phyloP scores from a whole-genome alignment of 2,797 vertebrate genomes.

The Adrianichthys oophorus region DNA sequence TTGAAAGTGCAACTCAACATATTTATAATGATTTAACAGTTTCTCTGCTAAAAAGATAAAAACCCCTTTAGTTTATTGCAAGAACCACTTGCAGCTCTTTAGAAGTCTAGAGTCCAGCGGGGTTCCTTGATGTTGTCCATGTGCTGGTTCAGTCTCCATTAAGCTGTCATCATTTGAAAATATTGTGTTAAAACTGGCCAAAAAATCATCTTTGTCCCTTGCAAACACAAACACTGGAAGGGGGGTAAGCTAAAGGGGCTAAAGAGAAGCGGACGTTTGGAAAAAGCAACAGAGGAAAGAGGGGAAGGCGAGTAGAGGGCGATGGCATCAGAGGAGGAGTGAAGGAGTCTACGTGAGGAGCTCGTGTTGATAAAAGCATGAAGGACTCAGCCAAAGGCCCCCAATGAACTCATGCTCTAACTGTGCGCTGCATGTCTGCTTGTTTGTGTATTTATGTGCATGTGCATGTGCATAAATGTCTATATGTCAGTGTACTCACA shows the following conservation, averaged over 20 bases:
- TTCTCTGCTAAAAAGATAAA: constrained; percentile 5
- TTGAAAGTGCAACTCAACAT: neutral
- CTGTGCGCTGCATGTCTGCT: constrained; percentile 10
- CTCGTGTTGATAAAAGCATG: constrained; percentile 71
- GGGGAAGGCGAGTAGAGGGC: constrained; percentile 26
- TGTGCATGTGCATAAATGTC: neutral
- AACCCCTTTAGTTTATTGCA: constrained; percentile 12
- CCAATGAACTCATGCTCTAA: constrained; percentile 46
- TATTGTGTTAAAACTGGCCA: constrained; percentile 5
- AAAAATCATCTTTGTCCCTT: constrained; percentile 18
- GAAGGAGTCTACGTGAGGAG: constrained; percentile 65
- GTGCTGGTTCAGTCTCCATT: constrained; percentile 44
- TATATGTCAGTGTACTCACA: neutral
- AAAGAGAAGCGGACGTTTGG: constrained; percentile 30
- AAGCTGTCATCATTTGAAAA: constrained; percentile 41
- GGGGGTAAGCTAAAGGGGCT: constrained; percentile 11
- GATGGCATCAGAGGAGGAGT: constrained; percentile 57
- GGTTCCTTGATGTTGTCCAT: constrained; percentile 19
- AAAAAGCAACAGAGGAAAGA: constrained; percentile 29
- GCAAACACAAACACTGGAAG: constrained; percentile 36
- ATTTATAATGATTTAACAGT: constrained; percentile 36
- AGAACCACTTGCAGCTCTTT: constrained; percentile 19
- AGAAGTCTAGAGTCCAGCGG: constrained; percentile 30
- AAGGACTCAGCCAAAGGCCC: constrained; percentile 73
- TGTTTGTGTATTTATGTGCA: constrained; percentile 1